These are phyloP conservation scores for Oenanthe melanoleuca DNA, from an alignment of 2,113 vertebrate genomes.

Conservation along the genomic window DNA sequence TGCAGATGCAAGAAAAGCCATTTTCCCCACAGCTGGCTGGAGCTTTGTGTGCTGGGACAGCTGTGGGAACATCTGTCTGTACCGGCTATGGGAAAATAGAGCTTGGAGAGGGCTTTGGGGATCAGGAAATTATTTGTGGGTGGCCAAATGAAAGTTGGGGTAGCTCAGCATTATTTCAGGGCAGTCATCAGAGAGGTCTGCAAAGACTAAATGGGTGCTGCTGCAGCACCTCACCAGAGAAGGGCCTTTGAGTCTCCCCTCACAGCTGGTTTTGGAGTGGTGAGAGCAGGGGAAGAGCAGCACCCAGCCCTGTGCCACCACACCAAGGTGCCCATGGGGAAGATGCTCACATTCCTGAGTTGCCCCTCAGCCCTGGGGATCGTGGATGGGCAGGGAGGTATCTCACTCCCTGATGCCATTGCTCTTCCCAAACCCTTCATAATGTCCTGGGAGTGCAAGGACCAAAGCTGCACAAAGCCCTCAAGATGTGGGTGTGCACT, in stretches of 20 bases:
- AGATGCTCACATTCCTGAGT: not conserved
- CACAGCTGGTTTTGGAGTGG: rapidly evolving
- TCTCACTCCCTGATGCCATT: rapidly evolving
- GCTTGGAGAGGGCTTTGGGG: not conserved
- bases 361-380: not conserved
- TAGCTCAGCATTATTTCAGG: not conserved
- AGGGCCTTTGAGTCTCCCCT: not conserved
- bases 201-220: not conserved
- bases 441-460: not conserved
- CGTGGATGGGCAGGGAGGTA: not conserved
- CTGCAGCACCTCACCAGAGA: not conserved
- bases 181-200: not conserved
- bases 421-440: not conserved
- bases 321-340: rapidly evolving
- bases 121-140: not conserved
- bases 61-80: not conserved
- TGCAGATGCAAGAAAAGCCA: not conserved
- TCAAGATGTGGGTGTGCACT: rapidly evolving
- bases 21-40: not conserved
- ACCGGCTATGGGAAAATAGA: not conserved
- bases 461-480: not conserved
- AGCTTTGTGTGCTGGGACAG: not conserved
- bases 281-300: not conserved
- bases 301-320: rapidly evolving
- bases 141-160: not conserved